phyloP scores from a whole-genome alignment of 2,797 vertebrate species.

The Vespertilio murinus region DNA sequence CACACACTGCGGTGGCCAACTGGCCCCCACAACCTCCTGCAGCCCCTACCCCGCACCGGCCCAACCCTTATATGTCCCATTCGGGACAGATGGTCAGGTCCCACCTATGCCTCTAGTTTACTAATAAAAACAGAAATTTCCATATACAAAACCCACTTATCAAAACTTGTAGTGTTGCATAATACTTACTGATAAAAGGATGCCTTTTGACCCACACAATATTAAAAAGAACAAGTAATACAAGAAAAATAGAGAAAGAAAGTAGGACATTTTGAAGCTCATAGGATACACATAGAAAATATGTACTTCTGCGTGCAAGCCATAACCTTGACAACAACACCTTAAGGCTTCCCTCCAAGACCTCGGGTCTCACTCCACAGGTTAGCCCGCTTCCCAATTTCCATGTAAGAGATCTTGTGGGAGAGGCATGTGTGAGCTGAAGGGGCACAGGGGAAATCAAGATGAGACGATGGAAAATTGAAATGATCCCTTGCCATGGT shows the following conservation, averaged over 20 bases:
- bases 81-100: too few species aligned
- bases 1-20: too few species aligned
- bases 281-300: background rate
- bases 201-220: background rate
- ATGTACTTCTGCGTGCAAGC: background rate
- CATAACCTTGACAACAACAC: background rate
- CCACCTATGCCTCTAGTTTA: background rate
- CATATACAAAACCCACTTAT: background rate
- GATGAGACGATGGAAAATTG: background rate
- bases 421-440: background rate
- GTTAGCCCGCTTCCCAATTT: background rate
- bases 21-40: too few species aligned
- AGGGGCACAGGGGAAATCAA: background rate
- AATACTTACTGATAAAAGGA: background rate
- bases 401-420: background rate
- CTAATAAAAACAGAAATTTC: slow-evolving; percentile 27
- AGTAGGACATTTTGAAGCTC: background rate
- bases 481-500: background rate
- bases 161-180: background rate
- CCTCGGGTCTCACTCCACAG: background rate
- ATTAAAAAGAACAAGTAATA: slow-evolving; percentile 45
- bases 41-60: too few species aligned
- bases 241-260: background rate
- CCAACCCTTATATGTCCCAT: too few species aligned
- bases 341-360: background rate